A percentile compares a stretch with the other conserved stretches of the same genome.
phyloP scores from a whole-genome alignment of 2,113 vertebrate genomes.

The Oxyruncus cristatus region DNA sequence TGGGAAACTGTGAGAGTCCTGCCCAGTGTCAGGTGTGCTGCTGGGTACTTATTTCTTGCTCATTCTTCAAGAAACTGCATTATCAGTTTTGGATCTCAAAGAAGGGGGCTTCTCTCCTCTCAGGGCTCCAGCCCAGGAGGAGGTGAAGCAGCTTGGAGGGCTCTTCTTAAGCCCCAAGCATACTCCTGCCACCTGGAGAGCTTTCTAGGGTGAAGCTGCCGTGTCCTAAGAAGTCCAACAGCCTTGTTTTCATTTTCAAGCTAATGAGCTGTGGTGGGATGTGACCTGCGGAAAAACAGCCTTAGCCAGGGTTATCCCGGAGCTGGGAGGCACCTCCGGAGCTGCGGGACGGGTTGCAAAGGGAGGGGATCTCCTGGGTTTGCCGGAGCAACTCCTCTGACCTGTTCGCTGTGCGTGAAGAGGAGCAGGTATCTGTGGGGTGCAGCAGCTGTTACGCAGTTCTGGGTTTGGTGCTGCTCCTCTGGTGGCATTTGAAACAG shows the following conservation, averaged over 20 bases:
- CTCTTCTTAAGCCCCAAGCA: background rate
- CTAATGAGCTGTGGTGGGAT: background rate
- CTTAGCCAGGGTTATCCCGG: background rate
- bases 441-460: background rate
- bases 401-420: background rate
- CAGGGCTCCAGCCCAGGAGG: background rate
- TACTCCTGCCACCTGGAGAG: background rate
- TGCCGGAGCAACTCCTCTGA: background rate
- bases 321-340: background rate
- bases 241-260: background rate
- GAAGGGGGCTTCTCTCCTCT: background rate
- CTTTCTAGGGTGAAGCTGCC: background rate
- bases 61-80: background rate
- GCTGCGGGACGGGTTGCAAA: accelerated
- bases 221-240: background rate
- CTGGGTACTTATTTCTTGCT: background rate
- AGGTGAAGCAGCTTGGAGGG: background rate
- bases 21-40: background rate
- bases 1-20: background rate
- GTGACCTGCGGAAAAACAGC: background rate
- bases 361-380: background rate
- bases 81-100: background rate
- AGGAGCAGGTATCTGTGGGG: background rate
- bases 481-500: accelerated
- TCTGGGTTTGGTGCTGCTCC: background rate